These are phyloP conservation scores for Proteles cristata DNA, from an alignment of 2,113 vertebrate species.

Conservation along the genomic window DNA sequence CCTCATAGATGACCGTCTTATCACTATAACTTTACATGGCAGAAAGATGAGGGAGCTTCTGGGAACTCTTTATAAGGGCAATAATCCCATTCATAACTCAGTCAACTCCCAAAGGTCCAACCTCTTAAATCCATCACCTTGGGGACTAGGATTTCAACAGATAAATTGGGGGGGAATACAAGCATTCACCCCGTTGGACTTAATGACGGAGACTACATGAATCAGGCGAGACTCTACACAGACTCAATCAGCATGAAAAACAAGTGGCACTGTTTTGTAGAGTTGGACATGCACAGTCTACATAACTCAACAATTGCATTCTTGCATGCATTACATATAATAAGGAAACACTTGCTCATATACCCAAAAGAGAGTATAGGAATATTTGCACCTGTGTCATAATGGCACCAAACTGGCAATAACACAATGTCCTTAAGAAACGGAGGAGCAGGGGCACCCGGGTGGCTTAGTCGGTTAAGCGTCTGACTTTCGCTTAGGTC, in stretches of 20 bases:
- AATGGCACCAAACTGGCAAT: neutral
- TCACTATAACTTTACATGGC: neutral
- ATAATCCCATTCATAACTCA: neutral
- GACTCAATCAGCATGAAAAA: neutral
- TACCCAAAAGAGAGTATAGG: neutral
- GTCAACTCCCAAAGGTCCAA: neutral
- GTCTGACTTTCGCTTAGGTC: too few species aligned
- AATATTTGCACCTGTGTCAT: neutral
- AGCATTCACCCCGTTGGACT: neutral
- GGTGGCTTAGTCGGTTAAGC: too few species aligned
- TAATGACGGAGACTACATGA: neutral
- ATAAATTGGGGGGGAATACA: neutral
- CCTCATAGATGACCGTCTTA: neutral
- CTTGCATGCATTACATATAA: neutral
- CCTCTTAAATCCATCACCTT: neutral
- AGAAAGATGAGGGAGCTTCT: neutral
- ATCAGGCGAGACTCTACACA: neutral
- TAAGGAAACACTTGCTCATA: neutral
- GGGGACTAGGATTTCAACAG: neutral
- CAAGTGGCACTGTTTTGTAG: neutral
- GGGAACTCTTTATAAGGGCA: neutral
- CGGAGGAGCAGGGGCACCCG: neutral
- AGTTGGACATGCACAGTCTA: neutral
- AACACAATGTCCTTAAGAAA: neutral
- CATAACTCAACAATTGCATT: neutral